These are phyloP conservation scores for Centropus unirufus DNA, from an alignment of 2,113 vertebrate species.

Conservation along the genomic window DNA sequence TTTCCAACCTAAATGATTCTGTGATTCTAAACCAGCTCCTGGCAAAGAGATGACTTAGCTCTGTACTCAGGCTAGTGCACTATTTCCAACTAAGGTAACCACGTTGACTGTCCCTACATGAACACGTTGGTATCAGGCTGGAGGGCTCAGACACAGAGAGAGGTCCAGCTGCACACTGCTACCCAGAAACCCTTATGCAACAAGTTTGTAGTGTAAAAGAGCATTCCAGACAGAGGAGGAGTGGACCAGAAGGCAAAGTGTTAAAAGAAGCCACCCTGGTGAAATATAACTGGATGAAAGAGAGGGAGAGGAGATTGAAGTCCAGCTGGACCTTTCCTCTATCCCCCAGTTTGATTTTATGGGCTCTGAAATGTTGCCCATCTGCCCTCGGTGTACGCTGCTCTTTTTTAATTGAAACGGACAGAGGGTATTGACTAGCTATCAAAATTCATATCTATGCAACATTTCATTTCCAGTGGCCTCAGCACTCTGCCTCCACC, in stretches of 20 bases:
- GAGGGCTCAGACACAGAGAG: not conserved
- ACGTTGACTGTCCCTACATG: fast-evolving
- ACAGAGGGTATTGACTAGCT: conserved; percentile 75
- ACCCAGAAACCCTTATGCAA: not conserved
- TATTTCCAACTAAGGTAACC: not conserved
- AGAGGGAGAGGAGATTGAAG: not conserved
- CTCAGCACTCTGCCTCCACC: conserved; percentile 56
- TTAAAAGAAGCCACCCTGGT: not conserved
- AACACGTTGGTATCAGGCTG: fast-evolving
- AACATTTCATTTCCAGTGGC: conserved; percentile 70
- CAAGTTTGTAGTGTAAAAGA: not conserved
- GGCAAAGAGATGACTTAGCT: not conserved
- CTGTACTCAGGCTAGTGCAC: fast-evolving
- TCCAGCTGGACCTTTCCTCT: not conserved
- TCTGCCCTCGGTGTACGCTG: conserved; percentile 49
- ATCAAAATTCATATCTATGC: conserved; percentile 75
- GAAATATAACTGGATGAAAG: not conserved
- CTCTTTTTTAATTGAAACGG: conserved; percentile 73
- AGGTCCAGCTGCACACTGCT: fast-evolving
- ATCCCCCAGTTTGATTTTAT: conserved; percentile 49
- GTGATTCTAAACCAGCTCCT: not conserved
- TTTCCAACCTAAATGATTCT: not conserved
- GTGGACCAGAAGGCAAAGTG: not conserved
- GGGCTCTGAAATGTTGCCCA: conserved; percentile 71
- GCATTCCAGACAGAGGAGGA: not conserved